Evolutionary conservation across 2,888 invertebrate species (phyloP).

Genomic region (Anticlea derivata): DNA sequence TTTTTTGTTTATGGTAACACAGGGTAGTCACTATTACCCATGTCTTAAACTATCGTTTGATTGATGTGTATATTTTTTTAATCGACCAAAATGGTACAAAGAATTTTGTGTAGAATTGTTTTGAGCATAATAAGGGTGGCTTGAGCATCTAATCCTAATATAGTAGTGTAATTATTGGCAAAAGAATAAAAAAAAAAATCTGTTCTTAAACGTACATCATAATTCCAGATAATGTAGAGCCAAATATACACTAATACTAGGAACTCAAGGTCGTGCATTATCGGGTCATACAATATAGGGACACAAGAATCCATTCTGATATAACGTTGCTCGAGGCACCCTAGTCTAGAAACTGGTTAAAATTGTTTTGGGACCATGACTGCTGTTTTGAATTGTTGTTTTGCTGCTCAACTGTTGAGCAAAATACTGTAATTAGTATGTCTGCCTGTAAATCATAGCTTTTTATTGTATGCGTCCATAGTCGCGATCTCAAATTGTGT

Average conservation of each 20-base stretch:
- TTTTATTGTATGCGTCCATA: constrained; percentile 1
- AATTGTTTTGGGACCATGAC: constrained; percentile 65
- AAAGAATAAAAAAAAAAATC: too few relatives aligned
- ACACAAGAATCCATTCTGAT: too few relatives aligned
- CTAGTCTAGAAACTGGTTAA: constrained; percentile 16
- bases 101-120: constrained; percentile 47
- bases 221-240: too few relatives aligned
- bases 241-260: too few relatives aligned
- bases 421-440: constrained; percentile 17
- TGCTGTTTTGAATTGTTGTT: constrained; percentile 41
- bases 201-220: too few relatives aligned
- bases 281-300: too few relatives aligned
- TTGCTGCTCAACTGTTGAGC: constrained; percentile 35
- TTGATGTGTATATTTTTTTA: constrained; percentile 39
- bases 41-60: constrained; percentile 38
- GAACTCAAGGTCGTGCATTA: too few relatives aligned
- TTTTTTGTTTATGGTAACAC: constrained; percentile 62
- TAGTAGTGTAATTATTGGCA: too few relatives aligned
- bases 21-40: constrained; percentile 60
- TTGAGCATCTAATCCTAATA: constrained; percentile 21
- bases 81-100: constrained; percentile 52
- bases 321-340: constrained; percentile 11
- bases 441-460: constrained; percentile 13
- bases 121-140: constrained; percentile 40
- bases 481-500: constrained; percentile 13